phyloP scores from a whole-genome alignment of 2,797 vertebrate genomes.

The Galaxias olidus region DNA sequence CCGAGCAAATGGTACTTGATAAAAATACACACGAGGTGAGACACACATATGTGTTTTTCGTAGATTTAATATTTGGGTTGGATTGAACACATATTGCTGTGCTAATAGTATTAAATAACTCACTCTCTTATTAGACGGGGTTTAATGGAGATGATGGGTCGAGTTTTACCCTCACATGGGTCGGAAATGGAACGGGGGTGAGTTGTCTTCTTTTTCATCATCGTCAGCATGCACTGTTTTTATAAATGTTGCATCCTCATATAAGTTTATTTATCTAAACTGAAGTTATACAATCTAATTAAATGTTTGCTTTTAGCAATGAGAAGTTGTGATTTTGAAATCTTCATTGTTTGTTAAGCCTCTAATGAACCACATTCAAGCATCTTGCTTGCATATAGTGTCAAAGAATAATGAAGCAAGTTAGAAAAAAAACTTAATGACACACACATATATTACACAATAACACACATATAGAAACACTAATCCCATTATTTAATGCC shows the following conservation, averaged over 20 bases:
- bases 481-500: too few species aligned
- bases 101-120: not conserved
- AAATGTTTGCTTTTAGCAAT: too few species aligned
- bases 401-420: too few species aligned
- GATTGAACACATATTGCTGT: not conserved
- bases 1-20: constrained; percentile 60
- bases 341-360: too few species aligned
- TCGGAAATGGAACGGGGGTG: constrained; percentile 81
- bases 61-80: not conserved
- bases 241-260: not conserved
- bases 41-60: not conserved
- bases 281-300: too few species aligned
- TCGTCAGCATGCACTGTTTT: not conserved
- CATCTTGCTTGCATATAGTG: too few species aligned
- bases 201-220: constrained; percentile 42
- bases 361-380: too few species aligned
- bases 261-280: too few species aligned
- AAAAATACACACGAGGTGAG: constrained; percentile 72
- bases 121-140: constrained; percentile 60
- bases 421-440: too few species aligned
- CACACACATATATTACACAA: too few species aligned
- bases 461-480: too few species aligned
- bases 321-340: too few species aligned
- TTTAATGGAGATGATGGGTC: constrained; percentile 82
- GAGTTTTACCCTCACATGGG: constrained; percentile 81